A percentile compares a stretch with the other conserved stretches of the same genome.
These are phyloP conservation scores for Rhincodon typus DNA, from an alignment of 2,797 vertebrate species.

Conservation along the genomic window DNA sequence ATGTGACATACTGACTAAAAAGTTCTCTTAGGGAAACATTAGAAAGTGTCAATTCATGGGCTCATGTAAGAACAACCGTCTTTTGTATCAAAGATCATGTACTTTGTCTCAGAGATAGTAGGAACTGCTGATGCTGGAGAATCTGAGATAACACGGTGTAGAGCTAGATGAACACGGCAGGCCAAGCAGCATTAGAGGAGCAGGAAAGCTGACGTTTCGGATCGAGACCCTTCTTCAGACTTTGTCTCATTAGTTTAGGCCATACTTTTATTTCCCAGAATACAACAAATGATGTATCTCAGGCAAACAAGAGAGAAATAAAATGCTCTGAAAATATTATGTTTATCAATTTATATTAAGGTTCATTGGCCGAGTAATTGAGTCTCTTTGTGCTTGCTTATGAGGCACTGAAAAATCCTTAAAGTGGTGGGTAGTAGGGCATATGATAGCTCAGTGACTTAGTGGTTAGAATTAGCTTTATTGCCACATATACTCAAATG, in stretches of 20 bases:
- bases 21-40: background rate
- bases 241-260: background rate
- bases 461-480: no score
- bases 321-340: background rate
- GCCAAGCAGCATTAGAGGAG: no score
- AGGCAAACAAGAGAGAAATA: background rate
- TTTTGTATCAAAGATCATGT: background rate
- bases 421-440: background rate
- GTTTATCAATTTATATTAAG: background rate
- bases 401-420: background rate
- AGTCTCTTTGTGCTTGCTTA: background rate
- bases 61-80: background rate
- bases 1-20: background rate
- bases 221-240: no score
- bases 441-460: no score
- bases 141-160: no score
- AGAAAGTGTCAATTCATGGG: background rate
- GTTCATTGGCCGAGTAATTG: background rate
- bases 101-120: background rate
- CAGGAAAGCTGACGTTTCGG: no score
- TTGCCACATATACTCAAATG: no score
- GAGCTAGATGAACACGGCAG: no score
- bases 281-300: background rate
- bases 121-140: no score
- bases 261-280: background rate